Evolutionary conservation across 2,113 vertebrate genomes (phyloP), one percentile per base, ranked within the genome.

Genomic region (Cebus imitator): DNA sequence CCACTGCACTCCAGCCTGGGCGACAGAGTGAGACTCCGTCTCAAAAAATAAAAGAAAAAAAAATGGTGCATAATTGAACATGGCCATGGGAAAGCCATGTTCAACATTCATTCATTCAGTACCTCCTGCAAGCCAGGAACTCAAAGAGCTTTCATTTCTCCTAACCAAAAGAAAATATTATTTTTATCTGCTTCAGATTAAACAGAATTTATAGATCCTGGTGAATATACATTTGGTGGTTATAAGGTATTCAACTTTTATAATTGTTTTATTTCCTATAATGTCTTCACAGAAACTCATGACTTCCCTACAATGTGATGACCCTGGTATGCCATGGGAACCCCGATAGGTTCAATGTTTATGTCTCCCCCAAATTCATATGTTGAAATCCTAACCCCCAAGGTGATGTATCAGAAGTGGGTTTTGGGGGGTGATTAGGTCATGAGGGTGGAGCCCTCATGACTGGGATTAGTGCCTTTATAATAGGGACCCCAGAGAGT

Each of bases 51-150:
- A 52, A 50, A 1, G 7, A 45, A 58, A 50, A 50, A 14, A 45
- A 45, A 35, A 58, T 1, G 1, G n/a, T 32, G n/a, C 43, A 12
- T 13, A 32, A 25, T 2, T 25, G 2, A 27, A 5, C 6, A 1
- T 9, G 5, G 70, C 61, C 23, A 0, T 13, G 32, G 27, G 23
- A 30, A 70, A 57, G 50, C 21, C 3, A 7, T 18, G 2, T 9
- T 43, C 61, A 57, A 37, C 37, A 20, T 20, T 30, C n/a, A 1
- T 48, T 64, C 50, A 1, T n/a, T 55, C 64, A 0, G 37, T 1
- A 0, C 30, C 30, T 37, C 14, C 61, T 10, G 8, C 0, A 1
- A 27, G n/a, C 45, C 57, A 35, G 76, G 30, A 4, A 3, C 91
- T 30, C 16, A 52, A 58, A 40, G 45, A n/a, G 27, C 40, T 18